Conservation (phyloP, 2,888 invertebrate genomes). For the Aricia artaxerxes region DNA sequence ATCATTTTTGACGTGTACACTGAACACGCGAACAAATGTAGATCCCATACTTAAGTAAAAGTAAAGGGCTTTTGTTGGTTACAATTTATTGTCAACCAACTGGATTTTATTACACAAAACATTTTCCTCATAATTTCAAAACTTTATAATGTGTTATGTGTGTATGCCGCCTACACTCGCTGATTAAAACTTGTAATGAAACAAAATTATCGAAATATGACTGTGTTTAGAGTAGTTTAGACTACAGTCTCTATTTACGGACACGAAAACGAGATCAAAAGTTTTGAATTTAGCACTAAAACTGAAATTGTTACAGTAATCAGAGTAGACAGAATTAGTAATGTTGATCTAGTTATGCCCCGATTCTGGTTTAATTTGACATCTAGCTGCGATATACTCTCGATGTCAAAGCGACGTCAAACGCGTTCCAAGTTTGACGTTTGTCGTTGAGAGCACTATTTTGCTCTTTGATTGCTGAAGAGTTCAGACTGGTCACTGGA, state of each 20-base stretch:
- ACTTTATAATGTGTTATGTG: not conserved
- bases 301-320: not conserved
- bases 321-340: too few relatives aligned
- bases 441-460: too few relatives aligned
- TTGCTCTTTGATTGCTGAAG: too few relatives aligned
- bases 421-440: too few relatives aligned
- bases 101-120: not conserved
- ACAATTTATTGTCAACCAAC: not conserved
- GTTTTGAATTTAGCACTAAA: not conserved
- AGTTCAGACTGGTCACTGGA: not conserved
- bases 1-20: constrained; percentile 6
- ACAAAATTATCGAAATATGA: constrained; percentile 1
- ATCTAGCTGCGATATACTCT: not conserved
- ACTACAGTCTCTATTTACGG: not conserved
- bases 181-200: not conserved
- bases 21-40: constrained; percentile 9
- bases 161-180: not conserved
- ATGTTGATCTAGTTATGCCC: not conserved
- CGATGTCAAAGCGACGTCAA: too few relatives aligned
- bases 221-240: not conserved
- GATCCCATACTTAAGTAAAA: not conserved
- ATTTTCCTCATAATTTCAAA: not conserved
- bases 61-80: not conserved
- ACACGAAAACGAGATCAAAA: not conserved
- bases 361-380: not conserved